Percentiles rank a stretch among this genome's conserved stretches.
Evolutionary conservation across 2,113 vertebrate genomes (phyloP).

Genomic region (Pyxicephalus adspersus): DNA sequence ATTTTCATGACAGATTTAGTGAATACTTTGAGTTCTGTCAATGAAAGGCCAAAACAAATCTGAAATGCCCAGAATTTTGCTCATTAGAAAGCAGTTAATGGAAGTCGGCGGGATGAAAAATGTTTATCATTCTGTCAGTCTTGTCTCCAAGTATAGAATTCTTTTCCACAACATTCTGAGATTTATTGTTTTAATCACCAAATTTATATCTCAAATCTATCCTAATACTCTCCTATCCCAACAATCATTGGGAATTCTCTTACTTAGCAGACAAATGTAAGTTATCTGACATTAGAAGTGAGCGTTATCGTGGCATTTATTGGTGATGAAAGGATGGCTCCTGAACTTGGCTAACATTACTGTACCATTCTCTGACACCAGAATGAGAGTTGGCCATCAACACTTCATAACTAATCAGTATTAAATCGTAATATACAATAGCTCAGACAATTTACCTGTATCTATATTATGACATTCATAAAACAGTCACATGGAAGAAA

Average conservation of each 20-base stretch:
- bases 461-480: too few relatives aligned
- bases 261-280: slow-evolving; percentile 73
- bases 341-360: slow-evolving; percentile 33
- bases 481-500: too few relatives aligned
- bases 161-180: slow-evolving; percentile 69
- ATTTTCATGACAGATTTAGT: neutral
- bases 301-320: slow-evolving; percentile 62
- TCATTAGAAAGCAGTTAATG: slow-evolving; percentile 25
- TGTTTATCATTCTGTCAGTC: slow-evolving; percentile 79
- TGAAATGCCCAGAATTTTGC: slow-evolving; percentile 10
- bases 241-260: slow-evolving; percentile 73
- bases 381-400: neutral
- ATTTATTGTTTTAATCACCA: slow-evolving; percentile 84
- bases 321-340: slow-evolving; percentile 64
- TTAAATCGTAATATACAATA: slow-evolving; percentile 15
- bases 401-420: neutral
- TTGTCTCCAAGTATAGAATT: slow-evolving; percentile 74
- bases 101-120: slow-evolving; percentile 58
- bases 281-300: slow-evolving; percentile 64
- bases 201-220: slow-evolving; percentile 69
- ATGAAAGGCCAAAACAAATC: slow-evolving; percentile 30
- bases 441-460: neutral
- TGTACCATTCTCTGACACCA: slow-evolving; percentile 44
- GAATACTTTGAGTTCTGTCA: slow-evolving; percentile 25
- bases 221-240: slow-evolving; percentile 68